Percentiles rank a stretch among this genome's conserved stretches.
Evolutionary conservation across 2,888 invertebrate genomes (phyloP).

Genomic region (Galerucella nymphaeae): DNA sequence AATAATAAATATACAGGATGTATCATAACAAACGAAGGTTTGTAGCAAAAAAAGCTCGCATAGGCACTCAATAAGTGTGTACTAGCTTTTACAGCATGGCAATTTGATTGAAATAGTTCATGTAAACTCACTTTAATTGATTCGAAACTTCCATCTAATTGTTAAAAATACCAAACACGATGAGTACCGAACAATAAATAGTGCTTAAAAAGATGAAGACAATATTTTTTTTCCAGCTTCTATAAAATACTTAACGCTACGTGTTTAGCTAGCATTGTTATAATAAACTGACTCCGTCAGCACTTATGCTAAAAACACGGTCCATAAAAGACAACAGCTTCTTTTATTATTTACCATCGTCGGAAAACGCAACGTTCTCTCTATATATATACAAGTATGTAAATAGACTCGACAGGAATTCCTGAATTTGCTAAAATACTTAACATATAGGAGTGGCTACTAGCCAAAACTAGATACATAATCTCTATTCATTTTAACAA

Average conservation of each 20-base stretch:
- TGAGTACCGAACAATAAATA: no score
- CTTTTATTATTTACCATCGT: slow-evolving; percentile 24
- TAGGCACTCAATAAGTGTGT: no score
- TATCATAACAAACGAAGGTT: neutral
- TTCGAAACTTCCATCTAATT: no score
- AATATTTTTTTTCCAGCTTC: neutral
- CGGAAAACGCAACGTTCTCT: slow-evolving; percentile 15
- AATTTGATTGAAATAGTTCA: no score
- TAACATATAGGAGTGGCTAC: slow-evolving; percentile 3
- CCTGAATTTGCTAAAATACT: slow-evolving; percentile 7
- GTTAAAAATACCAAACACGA: neutral
- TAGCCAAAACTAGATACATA: neutral
- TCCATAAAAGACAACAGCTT: slow-evolving; percentile 22
- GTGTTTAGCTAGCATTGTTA: neutral
- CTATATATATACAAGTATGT: slow-evolving; percentile 14
- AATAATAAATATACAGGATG: neutral
- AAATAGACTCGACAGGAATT: slow-evolving; percentile 10
- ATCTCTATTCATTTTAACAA: no score
- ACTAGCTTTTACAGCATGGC: no score
- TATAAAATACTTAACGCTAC: neutral
- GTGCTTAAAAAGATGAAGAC: neutral
- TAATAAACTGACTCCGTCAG: slow-evolving; percentile 16
- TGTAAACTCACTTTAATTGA: no score
- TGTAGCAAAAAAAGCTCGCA: no score
- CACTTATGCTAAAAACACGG: slow-evolving; percentile 17